Base-by-base conservation (phyloP, 92 coral and sea anemone species). In the Siderastrea siderea region DNA sequence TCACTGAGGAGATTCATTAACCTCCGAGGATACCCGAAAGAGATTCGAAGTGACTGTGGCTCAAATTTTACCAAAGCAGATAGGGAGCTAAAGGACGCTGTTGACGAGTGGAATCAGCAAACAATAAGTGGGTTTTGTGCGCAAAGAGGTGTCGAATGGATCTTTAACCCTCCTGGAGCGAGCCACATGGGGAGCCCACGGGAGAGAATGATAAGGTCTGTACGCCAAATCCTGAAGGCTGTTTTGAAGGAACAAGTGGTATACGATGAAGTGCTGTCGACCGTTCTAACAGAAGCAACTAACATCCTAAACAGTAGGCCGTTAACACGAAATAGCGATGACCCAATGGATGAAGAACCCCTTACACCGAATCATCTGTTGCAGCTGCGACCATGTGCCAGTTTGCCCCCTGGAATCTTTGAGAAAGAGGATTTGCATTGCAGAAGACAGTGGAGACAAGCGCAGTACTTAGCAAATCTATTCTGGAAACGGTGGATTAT, bases 1-100 rank as follows among this genome's bases (percentile, higher is more conserved):
- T 92, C 93, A 3, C 74, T 94, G 38, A 86, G 86, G 49, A 89
- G 97, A 54, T 94, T 94, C 65, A 84, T 94, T 54, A 75, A 90
- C 19, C 49, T 73, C 19, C 86, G 95, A 8, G 95, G 97, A 11
- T 68, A 69, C 62, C 97, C 97, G 1, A 66, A 49, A 68, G 79
- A 76, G 47, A 88, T 94, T 17, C 64, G 82, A 48, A 94, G 95
- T 73, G 95, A 91, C 57, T 72, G 75, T 69, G 94, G 96, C 54
- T 87, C 88, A 7, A 93, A 90, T 55, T 83, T 90, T 49, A 93
- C 83, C 46, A 84, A 91, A 7, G 92, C 88, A 7, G 90, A 93
- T 2, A 87, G 61, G 50, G 96, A 94, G 75, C 12, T 91, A 45
- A 77, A 50, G 4, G 89, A 85, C 38, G 89, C 93, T 43, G 3